phyloP scores from a whole-genome alignment of 2,888 invertebrate genomes.

The Seira musarum region DNA sequence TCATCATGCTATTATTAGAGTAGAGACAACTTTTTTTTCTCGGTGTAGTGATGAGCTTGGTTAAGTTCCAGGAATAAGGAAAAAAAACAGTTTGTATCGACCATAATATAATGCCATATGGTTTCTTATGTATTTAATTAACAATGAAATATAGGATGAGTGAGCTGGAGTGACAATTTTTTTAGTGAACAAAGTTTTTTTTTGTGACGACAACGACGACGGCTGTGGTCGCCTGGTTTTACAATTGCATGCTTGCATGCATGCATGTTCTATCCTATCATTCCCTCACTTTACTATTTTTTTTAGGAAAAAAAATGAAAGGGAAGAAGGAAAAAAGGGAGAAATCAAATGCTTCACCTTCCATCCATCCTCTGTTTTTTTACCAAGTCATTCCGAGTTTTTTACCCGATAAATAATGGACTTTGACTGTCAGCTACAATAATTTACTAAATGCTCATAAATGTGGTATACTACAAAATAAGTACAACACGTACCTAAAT shows the following conservation, averaged over 20 bases:
- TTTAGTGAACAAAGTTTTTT: conserved; percentile 29
- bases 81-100: conserved; percentile 35
- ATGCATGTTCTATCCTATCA: neutral
- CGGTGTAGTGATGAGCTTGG: conserved; percentile 57
- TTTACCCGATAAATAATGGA: conserved; percentile 50
- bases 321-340: conserved; percentile 10
- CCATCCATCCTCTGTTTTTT: conserved; percentile 7
- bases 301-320: neutral
- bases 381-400: conserved; percentile 32
- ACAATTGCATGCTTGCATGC: conserved; percentile 50
- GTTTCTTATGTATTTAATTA: conserved; percentile 52
- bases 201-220: conserved; percentile 17
- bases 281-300: neutral
- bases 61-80: conserved; percentile 58
- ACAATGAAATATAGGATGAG: conserved; percentile 58
- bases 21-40: conserved; percentile 1
- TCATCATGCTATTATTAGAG: conserved; percentile 25
- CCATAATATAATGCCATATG: conserved; percentile 39
- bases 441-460: conserved; percentile 53
- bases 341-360: conserved; percentile 14
- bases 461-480: neutral
- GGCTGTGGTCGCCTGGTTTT: conserved; percentile 22
- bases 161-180: conserved; percentile 54
- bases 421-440: conserved; percentile 41
- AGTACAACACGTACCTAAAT: neutral